These are phyloP conservation scores for Chaetophractus vellerosus DNA, from an alignment of 2,797 vertebrate species.

Conservation along the genomic window DNA sequence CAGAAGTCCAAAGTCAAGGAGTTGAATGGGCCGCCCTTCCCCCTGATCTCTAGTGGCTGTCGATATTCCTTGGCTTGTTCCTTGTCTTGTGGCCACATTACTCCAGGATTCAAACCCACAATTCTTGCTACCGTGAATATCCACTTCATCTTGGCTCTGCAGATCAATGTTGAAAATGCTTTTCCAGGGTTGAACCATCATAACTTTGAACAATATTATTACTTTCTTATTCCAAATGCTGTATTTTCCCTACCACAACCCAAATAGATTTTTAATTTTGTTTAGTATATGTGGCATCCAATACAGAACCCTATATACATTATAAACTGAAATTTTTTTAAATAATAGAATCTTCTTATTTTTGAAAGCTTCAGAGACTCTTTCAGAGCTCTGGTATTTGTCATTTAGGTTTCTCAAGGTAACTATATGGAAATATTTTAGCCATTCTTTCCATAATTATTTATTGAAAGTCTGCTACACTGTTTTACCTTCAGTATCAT, in stretches of 20 bases:
- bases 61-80: not conserved
- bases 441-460: conserved; percentile 59
- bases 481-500: conserved; percentile 40
- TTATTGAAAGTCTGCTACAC: conserved; percentile 43
- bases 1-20: conserved; percentile 2
- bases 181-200: not conserved
- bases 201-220: not conserved
- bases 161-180: not conserved
- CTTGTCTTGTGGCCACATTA: not conserved
- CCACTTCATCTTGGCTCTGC: not conserved
- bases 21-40: not conserved
- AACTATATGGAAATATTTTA: conserved; percentile 51
- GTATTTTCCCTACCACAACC: not conserved
- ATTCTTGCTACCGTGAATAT: not conserved
- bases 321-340: not conserved
- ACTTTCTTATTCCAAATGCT: conserved; percentile 10
- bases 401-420: conserved; percentile 57
- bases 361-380: conserved; percentile 9
- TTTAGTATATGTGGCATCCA: not conserved
- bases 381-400: conserved; percentile 42
- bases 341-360: conserved; percentile 13
- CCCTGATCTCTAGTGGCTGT: not conserved
- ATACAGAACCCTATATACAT: conserved; percentile 15
- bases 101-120: not conserved
- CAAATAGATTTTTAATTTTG: not conserved